These are phyloP conservation scores for Lepisosteus oculatus DNA, from an alignment of 2,113 vertebrate species.

Conservation along the genomic window DNA sequence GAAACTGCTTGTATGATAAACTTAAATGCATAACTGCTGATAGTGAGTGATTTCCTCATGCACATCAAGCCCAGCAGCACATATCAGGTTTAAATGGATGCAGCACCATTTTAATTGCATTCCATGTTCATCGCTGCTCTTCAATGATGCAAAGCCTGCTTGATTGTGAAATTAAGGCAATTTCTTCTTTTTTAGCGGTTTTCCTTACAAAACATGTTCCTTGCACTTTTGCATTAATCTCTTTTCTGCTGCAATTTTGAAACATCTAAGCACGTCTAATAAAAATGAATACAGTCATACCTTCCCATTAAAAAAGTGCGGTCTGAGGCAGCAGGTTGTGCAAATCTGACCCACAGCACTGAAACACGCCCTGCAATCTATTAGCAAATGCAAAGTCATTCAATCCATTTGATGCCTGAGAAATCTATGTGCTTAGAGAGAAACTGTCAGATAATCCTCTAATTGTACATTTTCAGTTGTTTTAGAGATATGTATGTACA, in stretches of 20 bases:
- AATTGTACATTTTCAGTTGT: not conserved
- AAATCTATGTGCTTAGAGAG: not conserved
- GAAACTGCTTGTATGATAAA: no score
- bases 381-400: not conserved
- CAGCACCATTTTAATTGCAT: not conserved
- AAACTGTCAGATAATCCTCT: not conserved
- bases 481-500: not conserved
- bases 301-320: not conserved
- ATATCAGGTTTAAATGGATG: not conserved
- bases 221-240: not conserved
- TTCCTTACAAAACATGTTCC: not conserved
- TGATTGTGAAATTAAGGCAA: not conserved
- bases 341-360: no score
- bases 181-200: not conserved
- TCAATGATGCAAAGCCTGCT: not conserved
- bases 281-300: not conserved
- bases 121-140: not conserved
- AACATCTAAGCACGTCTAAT: no score
- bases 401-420: not conserved
- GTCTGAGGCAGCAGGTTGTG: not conserved
- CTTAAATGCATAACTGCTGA: no score
- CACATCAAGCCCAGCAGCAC: not conserved
- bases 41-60: not conserved
- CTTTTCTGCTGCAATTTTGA: not conserved
- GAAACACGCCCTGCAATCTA: not conserved